Evolutionary conservation across 2,797 vertebrate species (phyloP).

Genomic region (Neopelma chrysocephalum): DNA sequence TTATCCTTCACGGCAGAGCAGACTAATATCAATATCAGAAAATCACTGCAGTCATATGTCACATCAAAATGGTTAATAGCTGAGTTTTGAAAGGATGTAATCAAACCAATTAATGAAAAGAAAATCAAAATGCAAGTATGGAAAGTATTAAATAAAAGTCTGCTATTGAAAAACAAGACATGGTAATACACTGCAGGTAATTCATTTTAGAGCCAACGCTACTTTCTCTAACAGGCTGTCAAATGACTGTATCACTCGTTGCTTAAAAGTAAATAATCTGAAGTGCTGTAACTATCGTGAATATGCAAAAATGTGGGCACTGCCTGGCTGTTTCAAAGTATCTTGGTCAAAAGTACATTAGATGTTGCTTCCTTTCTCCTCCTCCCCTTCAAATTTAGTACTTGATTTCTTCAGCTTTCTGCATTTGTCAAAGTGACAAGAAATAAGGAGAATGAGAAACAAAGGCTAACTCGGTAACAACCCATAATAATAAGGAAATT

Average conservation of each 20-base stretch:
- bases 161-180: conserved; percentile 34
- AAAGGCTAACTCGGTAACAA: neutral
- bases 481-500: neutral
- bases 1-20: neutral
- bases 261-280: conserved; percentile 2
- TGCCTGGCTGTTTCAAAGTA: conserved; percentile 16
- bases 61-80: conserved; percentile 37
- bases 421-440: neutral
- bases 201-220: conserved; percentile 6
- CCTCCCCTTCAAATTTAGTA: neutral
- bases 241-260: neutral
- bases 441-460: neutral
- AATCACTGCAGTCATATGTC: conserved; percentile 38
- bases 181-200: conserved; percentile 22
- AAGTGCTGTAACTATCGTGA: neutral
- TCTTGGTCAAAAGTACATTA: neutral
- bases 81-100: conserved; percentile 50
- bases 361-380: neutral
- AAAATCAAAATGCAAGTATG: conserved; percentile 31
- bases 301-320: neutral
- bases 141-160: conserved; percentile 40
- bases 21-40: conserved; percentile 25
- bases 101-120: conserved; percentile 55
- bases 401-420: neutral
- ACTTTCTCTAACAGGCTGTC: conserved; percentile 20